Base-by-base conservation (phyloP, 2,113 vertebrate species). In the Trichomycterus rosablanca region DNA sequence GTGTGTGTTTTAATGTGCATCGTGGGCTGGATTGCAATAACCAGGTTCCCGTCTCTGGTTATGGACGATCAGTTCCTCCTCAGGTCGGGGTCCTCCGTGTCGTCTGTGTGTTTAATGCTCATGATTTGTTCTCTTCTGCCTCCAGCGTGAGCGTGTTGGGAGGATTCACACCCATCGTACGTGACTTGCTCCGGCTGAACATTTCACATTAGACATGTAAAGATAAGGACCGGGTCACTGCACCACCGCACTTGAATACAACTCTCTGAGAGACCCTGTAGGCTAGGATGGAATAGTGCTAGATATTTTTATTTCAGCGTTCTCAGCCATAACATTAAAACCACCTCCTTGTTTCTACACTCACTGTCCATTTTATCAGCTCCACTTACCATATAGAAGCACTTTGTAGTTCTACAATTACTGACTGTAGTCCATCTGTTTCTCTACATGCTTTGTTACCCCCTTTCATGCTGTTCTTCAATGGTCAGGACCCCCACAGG, bases 31-130 rank as follows among this genome's bases (percentile, higher is more conserved):
- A 43, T 63, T 81, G 59, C 59, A 78, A 81, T 84, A 85, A 87
- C 83, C 84, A 83, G 84, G 73, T 54, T 62, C 15, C 62, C 54
- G 57, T 57, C 22, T 72, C 85, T 85, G 85, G 82, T 88, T 86
- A 84, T 85, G 81, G 79, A 70, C 66, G 54, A 64, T 84, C 68
- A 66, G 43, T 46, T 81, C 54, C 67, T 81, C 54, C 67, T 46
- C 42, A 6, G 58, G n/a, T n/a, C n/a, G n/a, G n/a, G n/a, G n/a
- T 45, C 50, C 7, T 66, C 11, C 52, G 34, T 49, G 4, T 48
- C 60, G 49, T 53, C n/a, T 10, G 43, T 63, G 60, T 57, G 48
- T 68, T 66, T 48, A 72, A 81, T 48, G 53, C 34, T 78, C 80
- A 76, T 79, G 78, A 85, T 80, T 72, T 74, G 80, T 80, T 82